Conservation (phyloP, 2,113 vertebrate species). For the Tretioscincus oriximinensis region DNA sequence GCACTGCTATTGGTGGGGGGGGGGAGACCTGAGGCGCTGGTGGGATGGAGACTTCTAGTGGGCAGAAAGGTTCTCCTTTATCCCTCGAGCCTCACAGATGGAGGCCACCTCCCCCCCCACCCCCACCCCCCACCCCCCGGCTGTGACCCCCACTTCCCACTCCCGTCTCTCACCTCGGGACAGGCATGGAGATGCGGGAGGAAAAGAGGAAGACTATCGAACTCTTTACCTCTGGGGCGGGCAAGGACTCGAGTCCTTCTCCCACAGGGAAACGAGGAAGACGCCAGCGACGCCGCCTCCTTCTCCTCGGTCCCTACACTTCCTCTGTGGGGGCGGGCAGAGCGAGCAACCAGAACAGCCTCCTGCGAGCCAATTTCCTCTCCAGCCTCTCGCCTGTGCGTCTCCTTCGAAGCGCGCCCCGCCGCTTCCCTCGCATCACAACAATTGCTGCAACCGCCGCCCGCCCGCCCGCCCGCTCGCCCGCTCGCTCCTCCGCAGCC, state of each 20-base stretch:
- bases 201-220: neutral
- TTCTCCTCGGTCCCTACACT: neutral
- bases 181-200: too few relatives aligned
- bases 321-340: conserved; percentile 4
- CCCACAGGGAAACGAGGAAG: neutral
- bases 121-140: neutral
- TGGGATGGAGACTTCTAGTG: neutral
- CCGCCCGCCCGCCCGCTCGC: neutral
- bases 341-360: neutral
- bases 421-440: neutral
- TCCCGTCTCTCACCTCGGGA: too few relatives aligned
- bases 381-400: neutral
- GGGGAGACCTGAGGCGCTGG: neutral
- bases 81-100: neutral
- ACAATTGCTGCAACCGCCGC: neutral
- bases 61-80: neutral
- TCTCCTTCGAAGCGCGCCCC: neutral
- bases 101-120: neutral
- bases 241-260: too few relatives aligned
- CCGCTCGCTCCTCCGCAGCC: neutral
- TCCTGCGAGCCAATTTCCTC: conserved; percentile 1
- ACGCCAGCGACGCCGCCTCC: neutral
- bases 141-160: neutral
- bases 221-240: too few relatives aligned
- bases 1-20: too few relatives aligned